Conservation (phyloP, 2,888 invertebrate genomes). For the Microplitis manilae region DNA sequence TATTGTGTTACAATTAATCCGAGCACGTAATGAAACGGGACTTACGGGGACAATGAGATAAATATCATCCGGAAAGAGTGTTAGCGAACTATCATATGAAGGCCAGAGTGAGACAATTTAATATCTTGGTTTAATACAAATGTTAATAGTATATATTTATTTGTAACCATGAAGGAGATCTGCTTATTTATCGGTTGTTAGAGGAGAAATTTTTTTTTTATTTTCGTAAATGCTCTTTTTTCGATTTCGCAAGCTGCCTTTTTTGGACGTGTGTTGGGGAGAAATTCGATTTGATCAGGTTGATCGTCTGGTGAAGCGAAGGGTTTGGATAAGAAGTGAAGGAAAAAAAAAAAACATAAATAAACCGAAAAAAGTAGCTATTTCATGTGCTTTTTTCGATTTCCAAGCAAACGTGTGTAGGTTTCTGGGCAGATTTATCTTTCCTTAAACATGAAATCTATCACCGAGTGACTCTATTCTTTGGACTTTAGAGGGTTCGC, state of each 20-base stretch:
- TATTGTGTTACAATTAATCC: constrained; percentile 46
- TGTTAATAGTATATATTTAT: constrained; percentile 8
- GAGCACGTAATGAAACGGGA: constrained; percentile 36
- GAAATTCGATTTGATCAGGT: constrained; percentile 46
- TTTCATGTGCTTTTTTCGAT: constrained; percentile 47
- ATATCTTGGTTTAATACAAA: constrained; percentile 22
- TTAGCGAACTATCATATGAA: constrained; percentile 29
- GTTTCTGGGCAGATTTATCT: constrained; percentile 54
- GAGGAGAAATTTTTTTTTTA: constrained; percentile 12
- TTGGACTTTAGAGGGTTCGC: constrained; percentile 41
- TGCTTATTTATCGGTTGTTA: constrained; percentile 23
- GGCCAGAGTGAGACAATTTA: constrained; percentile 32
- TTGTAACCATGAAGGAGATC: constrained; percentile 26
- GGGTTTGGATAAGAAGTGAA: constrained; percentile 32
- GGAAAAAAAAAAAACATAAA: too few species aligned
- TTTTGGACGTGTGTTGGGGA: neutral
- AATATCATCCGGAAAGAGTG: constrained; percentile 35
- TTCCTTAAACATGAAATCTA: constrained; percentile 60
- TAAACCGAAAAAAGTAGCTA: constrained; percentile 46
- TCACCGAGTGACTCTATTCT: constrained; percentile 53
- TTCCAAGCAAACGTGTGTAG: constrained; percentile 38
- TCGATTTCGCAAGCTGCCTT: neutral
- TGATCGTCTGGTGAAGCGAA: constrained; percentile 39
- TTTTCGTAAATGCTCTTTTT: constrained; percentile 14
- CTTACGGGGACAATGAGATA: neutral